phyloP scores from a whole-genome alignment of 2,113 vertebrate genomes.

The Oplegnathus fasciatus region DNA sequence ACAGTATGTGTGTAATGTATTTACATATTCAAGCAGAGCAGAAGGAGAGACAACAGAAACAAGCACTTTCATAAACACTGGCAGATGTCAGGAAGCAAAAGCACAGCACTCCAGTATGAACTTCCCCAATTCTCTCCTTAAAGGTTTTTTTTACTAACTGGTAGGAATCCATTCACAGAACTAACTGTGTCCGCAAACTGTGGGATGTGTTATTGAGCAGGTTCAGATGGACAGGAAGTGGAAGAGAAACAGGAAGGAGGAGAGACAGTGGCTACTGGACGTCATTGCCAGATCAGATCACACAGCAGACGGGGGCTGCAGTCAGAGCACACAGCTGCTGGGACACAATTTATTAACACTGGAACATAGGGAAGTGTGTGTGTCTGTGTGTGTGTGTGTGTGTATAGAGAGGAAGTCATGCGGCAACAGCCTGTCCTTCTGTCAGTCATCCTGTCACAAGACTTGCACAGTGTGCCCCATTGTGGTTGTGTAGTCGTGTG shows the following conservation, averaged over 20 bases:
- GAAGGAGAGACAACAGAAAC: not conserved
- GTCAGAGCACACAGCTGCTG: slow-evolving; percentile 68
- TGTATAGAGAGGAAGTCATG: slow-evolving; percentile 71
- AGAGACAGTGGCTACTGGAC: slow-evolving; percentile 48
- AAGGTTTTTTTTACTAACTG: not conserved
- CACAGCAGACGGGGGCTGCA: slow-evolving; percentile 64
- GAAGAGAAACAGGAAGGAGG: slow-evolving; percentile 66
- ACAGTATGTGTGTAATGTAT: not conserved
- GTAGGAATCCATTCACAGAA: not conserved
- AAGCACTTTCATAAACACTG: slow-evolving; percentile 12
- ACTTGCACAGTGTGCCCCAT: slow-evolving; percentile 67
- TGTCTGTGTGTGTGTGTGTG: slow-evolving; percentile 46
- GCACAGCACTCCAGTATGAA: not conserved
- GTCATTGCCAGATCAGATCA: slow-evolving; percentile 61
- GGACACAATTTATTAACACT: slow-evolving; percentile 70
- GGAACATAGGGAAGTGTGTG: slow-evolving; percentile 70
- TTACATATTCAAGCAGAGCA: not conserved
- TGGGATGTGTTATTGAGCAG: slow-evolving; percentile 15
- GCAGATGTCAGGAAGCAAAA: not conserved
- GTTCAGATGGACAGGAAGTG: slow-evolving; percentile 62
- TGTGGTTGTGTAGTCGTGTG: not conserved
- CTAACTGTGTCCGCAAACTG: not conserved
- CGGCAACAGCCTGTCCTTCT: slow-evolving; percentile 71
- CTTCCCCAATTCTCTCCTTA: not conserved
- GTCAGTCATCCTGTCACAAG: slow-evolving; percentile 82